Base-by-base conservation (phyloP, 2,888 invertebrate genomes). In the Rhorus exstirpatorius region DNA sequence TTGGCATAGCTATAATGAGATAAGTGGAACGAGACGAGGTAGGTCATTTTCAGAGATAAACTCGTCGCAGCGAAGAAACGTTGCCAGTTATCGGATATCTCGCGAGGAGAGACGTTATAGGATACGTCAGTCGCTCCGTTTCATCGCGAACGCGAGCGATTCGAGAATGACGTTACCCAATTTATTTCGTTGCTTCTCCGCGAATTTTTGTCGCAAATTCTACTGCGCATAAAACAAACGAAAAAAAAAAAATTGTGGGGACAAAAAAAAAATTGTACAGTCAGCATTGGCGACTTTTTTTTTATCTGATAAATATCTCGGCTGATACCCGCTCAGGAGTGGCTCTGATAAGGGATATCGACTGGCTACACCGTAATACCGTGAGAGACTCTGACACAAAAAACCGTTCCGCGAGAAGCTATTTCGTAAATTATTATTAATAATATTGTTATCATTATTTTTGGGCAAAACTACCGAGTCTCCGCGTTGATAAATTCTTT, bases 1-100 rank as follows among this genome's bases (percentile, higher is more conserved):
- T 53, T 53, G 24, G 38, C 10, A 1, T 14, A 55, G 24, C 38
- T 14, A 53, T 17, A n/a, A n/a, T n/a, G 31, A 49, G 60, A 72
- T 72, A 71, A 85, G 79, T 76, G 75, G 76, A 70, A 76, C 68
- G 74, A 38, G 76, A 65, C 74, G 72, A 81, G 78, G 83, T 83
- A 82, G 83, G 80, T 84, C 76, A 81, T 84, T 83, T 79, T 70
- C 53, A 70, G 82, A 76, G 85, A 85, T 85, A 83, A 76, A 76
- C 71, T 61, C 60, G 65, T 12, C 38, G 60, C 41, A 35, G 41
- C 74, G 55, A 65, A 68, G 65, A 80, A 78, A 55, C 31, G 51
- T 53, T 19, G 24, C 61, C 41, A 58, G 51, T 51, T 63, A 77
- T 53, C 58, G 67, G 63, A 65, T 76, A 77, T 80, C 79, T 67